Base-by-base conservation (phyloP, 2,888 invertebrate genomes). In the Megastigmus dorsalis region DNA sequence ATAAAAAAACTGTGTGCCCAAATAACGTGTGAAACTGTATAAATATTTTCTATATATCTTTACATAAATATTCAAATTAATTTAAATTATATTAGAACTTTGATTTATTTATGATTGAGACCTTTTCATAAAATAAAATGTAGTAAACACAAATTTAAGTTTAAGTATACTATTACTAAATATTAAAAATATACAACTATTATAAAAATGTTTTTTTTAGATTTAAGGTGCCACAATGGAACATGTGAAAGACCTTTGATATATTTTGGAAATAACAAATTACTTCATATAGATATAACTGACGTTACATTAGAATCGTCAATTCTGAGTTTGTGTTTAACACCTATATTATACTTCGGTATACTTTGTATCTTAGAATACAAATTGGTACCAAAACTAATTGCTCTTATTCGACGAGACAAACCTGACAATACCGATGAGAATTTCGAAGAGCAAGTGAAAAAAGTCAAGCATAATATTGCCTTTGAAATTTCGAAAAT, bases 211-310 rank as follows among this genome's bases (percentile, higher is more conserved):
- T 7, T 38, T 38, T 38, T 38, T 38, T 7, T 38, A 38, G 13
- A 38, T 7, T 5, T 33, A 33, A 5, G 33, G 7, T 5, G 3
- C 7, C 7, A 33, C 3, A 7, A 33, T 33, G 7, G 33, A 33
- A 33, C 7, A 7, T 33, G 4, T 33, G 33, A 5, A 5, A 33
- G 33, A 5, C 7, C 3, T n/a, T n/a, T n/a, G n/a, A n/a, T n/a
- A n/a, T n/a, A n/a, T n/a, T 96, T 95, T 84, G 92, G 91, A 45
- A 13, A 38, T 18, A 45, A 10, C 18, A 18, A 3, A 45, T 15
- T n/a, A n/a, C 1, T n/a, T 52, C 3, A 20, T 13, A 28, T 52
- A 52, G 28, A 26, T 52, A 52, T 6, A 52, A 10, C 3, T 18
- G 3, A 5, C n/a, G n/a, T n/a, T n/a, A n/a, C n/a, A n/a, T n/a